Evolutionary conservation across 2,888 invertebrate genomes (phyloP), one percentile per base, ranked within the genome.

Genomic region (Troides aeacus): DNA sequence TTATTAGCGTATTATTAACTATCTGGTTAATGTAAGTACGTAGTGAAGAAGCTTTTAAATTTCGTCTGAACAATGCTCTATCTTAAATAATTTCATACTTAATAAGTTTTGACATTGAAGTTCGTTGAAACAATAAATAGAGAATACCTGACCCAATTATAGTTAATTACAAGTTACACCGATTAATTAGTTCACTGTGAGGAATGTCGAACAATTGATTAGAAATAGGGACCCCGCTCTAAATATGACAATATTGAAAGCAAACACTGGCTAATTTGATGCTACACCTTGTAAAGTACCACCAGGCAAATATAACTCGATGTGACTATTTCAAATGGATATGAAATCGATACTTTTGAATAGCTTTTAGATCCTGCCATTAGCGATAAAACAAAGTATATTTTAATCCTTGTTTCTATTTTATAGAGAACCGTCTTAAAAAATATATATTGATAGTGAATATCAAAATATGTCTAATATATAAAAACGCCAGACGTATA

Each of bases 301-400:
- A 42, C 64, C 36, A 64, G 23, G 24, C 58, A 42, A 65, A 65
- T 57, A 64, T 76, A 83, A 85, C 83, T 77, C 81, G 76, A 36
- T 17, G 59, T 53, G 68, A 23, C 17, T 18, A 46, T n/a, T 36
- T 7, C 5, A 64, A 59, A 68, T 53, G 39, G 53, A 68, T 5
- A n/a, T 53, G 68, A 53, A 68, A 60, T 64, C 18, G 50, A 64
- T 64, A 59, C 62, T 64, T 60, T 68, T 58, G 12, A 30, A 30
- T 4, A 8, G 42, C 62, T 42, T 67, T 56, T 7, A 24, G 30
- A 7, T 60, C 36, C n/a, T 36, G 30, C 4, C n/a, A n/a, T 56
- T n/a, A 21, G 56, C 21, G 21, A 56, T 56, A 56, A 56, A 21
- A 46, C 12, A 46, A 21, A 56, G 21, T 21, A 56, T 56, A 21